These are phyloP conservation scores for Capitulum mitella DNA, from an alignment of 2,888 invertebrate genomes.

Conservation along the genomic window DNA sequence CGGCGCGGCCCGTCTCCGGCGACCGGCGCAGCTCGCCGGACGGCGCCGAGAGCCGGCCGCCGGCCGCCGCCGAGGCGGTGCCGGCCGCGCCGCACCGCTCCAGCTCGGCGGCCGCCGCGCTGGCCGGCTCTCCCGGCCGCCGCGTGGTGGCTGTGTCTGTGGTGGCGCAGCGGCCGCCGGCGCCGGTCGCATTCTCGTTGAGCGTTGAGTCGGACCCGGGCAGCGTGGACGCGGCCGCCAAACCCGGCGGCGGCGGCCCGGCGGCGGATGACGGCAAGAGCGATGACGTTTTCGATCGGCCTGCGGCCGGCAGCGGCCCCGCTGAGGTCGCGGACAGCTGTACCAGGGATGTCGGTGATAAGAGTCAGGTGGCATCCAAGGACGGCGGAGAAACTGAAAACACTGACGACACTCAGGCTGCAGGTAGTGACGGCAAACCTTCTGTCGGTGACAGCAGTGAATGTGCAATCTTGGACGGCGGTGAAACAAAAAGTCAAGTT, in stretches of 20 bases:
- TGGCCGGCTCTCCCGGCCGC: neutral
- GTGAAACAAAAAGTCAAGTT: no score
- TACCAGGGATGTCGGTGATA: no score
- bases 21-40: neutral
- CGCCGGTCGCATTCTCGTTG: neutral
- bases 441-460: neutral
- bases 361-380: no score
- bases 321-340: no score
- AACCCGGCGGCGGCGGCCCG: neutral
- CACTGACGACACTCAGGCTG: no score
- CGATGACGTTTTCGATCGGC: neutral
- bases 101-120: neutral
- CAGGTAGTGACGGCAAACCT: no score
- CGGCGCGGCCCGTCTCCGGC: neutral
- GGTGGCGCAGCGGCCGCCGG: neutral
- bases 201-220: neutral
- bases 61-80: neutral
- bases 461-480: neutral
- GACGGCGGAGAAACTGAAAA: no score
- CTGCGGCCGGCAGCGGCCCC: no score
- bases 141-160: conserved; percentile 5
- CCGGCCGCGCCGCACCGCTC: neutral
- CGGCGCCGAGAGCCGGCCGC: neutral
- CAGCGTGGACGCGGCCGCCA: neutral
- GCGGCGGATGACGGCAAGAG: neutral